A percentile compares a stretch with the other conserved stretches of the same genome.
phyloP scores from a whole-genome alignment of 2,113 vertebrate species.

The Sclerurus mexicanus region DNA sequence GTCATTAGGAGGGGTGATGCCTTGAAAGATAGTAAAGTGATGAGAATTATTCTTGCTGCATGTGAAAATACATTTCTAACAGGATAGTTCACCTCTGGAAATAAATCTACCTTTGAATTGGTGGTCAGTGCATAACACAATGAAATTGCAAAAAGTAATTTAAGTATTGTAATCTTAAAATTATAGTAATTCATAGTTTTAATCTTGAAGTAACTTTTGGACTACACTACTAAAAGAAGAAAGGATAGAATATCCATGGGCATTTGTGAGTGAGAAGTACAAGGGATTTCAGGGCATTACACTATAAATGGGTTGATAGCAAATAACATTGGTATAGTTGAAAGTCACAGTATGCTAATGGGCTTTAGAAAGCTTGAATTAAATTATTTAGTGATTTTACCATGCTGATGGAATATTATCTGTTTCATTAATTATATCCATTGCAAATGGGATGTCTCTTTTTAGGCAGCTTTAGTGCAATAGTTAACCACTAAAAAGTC shows the following conservation, averaged over 20 bases:
- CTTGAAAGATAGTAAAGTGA: neutral
- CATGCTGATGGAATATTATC: neutral
- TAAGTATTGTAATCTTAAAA: neutral
- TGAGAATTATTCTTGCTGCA: neutral
- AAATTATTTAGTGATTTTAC: neutral
- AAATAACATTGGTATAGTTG: neutral
- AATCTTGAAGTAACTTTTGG: neutral
- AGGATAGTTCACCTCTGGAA: neutral
- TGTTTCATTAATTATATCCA: neutral
- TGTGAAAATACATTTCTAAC: neutral
- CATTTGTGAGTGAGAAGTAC: neutral
- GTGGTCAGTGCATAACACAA: neutral
- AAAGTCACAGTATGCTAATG: neutral
- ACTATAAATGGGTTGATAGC: neutral
- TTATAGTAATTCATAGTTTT: neutral
- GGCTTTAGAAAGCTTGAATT: neutral
- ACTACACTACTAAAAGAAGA: neutral
- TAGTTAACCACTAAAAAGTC: neutral
- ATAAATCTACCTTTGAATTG: neutral
- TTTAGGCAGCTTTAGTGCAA: neutral
- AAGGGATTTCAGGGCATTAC: neutral
- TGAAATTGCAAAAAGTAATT: neutral
- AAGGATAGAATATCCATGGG: neutral
- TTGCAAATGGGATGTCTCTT: neutral
- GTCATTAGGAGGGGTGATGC: neutral